Evolutionary conservation across 2,797 vertebrate genomes (phyloP), one percentile per base, ranked within the genome.

Genomic region (Anabas testudineus): DNA sequence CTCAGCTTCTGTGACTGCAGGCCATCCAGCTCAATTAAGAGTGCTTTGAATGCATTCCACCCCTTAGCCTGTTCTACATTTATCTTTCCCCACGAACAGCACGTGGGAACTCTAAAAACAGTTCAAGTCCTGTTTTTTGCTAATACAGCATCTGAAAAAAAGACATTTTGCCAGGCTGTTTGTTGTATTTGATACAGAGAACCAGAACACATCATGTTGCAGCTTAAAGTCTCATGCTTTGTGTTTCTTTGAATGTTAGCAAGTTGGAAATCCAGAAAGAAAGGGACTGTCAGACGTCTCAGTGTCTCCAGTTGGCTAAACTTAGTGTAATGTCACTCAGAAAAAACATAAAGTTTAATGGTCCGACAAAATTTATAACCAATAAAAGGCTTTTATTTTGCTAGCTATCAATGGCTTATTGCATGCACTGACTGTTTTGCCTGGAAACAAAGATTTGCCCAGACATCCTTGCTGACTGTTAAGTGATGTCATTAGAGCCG

Each of bases 11-110:
- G 64, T 88, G 87, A 88, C 88, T 91, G 80, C 84, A 78, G 89
- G 88, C 87, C 82, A 84, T 89, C 77, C 77, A 85, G 81, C 88
- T 88, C 88, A 90, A 87, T 91, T 91, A 91, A 86, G 75, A 73
- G 4, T 67, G 70, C 74, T 86, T 61, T 90, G 82, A 90, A 87
- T 87, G 82, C 85, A 90, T 91, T 88, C 87, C 87, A 82, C 61
- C 76, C 76, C 32, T 76, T 9, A 22, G 69, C 82, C 71, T 73
- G 75, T 76, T 78, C 83, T 43, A 64, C 88, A 80, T 88, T 87
- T 86, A 86, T 87, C 79, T 73, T 58, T 74, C 82, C 79, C 57
- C 71, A 67, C 37, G 9, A 86, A 68, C 77, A 84, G 78, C 83
- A 90, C 74, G 71, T 90, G 88, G 84, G 81, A 89, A 88, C 85